Base-by-base conservation (phyloP, 2,113 vertebrate species). In the Mustela nigripes region DNA sequence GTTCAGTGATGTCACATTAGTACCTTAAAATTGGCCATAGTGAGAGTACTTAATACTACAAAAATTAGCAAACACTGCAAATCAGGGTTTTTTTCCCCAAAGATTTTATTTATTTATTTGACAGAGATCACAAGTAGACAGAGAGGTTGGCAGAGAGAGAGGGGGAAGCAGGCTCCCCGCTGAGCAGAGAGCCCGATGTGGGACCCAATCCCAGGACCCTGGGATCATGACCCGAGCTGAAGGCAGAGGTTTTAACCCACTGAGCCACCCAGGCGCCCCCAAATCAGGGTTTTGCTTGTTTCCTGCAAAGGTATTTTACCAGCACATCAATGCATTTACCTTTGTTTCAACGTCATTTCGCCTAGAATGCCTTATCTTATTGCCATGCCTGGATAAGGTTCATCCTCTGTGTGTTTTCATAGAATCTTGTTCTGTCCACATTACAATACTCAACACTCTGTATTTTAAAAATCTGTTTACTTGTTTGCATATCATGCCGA, bases 1-100 rank as follows among this genome's bases (percentile, higher is more conserved):
- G 28, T 67, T 89, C 19, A 16, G 7, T 76, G 73, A 81, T 45
- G 36, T 96, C 71, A 96, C 16, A 50, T 92, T 81, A 74, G 50
- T 62, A 69, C 42, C 24, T 89, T 95, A 56, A 67, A 89, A 85
- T 39, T 63, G 56, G 71, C 62, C 22, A 45, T 91, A 7, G 31
- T 63, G 7, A 15, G n/a, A 74, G 10, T 80, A 53, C 74, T 93
- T 91, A 93, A 93, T 18, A 69, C 45, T 71, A 74, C 50, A n/a
- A 85, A 91, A 89, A 92, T 42, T 94, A 83, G 50, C 24, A 63
- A 94, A 39, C 82, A 65, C 31, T 86, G 39, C 11, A 94, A 82
- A 67, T 96, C 1, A 71, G 21, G 60, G 56, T 26, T 95, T 96
- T 39, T 39, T 39, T 39, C 39, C 39, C 39, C 39, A 39, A 39